Conservation (phyloP, 2,113 vertebrate species). For the Grammomys surdaster region DNA sequence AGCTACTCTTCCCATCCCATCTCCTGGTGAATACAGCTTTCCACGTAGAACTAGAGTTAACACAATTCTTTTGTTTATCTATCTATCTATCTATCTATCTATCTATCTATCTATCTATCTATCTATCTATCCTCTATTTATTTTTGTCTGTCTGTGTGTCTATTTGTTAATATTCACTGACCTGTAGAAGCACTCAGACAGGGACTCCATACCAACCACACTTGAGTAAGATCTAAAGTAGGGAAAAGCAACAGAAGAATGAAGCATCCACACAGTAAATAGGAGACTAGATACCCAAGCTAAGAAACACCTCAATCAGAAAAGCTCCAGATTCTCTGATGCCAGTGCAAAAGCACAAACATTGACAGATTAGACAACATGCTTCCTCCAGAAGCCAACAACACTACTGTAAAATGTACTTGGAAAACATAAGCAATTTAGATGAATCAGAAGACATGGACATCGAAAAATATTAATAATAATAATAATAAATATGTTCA, state of each 20-base stretch:
- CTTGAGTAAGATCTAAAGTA: background rate
- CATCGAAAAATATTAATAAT: background rate
- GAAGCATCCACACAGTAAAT: background rate
- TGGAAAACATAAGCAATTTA: too few species aligned
- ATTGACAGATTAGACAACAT: background rate
- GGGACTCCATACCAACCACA: background rate
- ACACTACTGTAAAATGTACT: background rate
- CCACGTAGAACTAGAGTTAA: background rate
- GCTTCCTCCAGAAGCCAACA: background rate
- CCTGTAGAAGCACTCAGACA: background rate
- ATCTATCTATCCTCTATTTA: too few species aligned
- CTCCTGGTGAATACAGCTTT: background rate
- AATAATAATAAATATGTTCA: background rate
- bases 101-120: background rate
- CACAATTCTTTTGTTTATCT: too few species aligned
- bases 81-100: background rate
- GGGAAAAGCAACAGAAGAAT: background rate
- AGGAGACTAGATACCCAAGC: background rate
- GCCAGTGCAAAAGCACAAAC: background rate
- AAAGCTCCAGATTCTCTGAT: background rate
- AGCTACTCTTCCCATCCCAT: background rate
- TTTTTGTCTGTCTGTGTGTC: accelerated
- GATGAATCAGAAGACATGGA: background rate
- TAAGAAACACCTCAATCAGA: background rate
- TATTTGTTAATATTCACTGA: background rate